Evolutionary conservation across 1,140 invertebrate genomes (phyloP).

Genomic region (Agrilus planipennis): DNA sequence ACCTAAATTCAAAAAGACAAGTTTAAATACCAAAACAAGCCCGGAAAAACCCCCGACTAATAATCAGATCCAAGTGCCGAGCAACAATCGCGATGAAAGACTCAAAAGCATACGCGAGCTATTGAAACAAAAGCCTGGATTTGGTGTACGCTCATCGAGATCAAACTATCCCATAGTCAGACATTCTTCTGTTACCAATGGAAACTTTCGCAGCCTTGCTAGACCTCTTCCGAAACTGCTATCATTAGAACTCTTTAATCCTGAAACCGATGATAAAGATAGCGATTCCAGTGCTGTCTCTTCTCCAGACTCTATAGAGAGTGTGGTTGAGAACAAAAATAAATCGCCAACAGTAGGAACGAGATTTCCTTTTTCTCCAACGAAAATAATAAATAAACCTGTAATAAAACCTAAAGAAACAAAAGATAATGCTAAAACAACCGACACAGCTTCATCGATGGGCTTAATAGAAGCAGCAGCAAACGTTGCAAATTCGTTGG

Average conservation of each 20-base stretch:
- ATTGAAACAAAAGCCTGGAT: slow-evolving; percentile 46
- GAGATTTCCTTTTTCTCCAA: slow-evolving; percentile 24
- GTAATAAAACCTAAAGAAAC: neutral
- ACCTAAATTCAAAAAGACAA: slow-evolving; percentile 28
- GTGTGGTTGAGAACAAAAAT: slow-evolving; percentile 45
- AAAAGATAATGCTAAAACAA: slow-evolving; percentile 5
- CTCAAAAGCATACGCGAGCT: slow-evolving; percentile 57
- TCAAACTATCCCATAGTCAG: slow-evolving; percentile 42
- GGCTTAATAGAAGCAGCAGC: slow-evolving; percentile 50
- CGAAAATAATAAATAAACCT: neutral
- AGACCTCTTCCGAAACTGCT: slow-evolving; percentile 56
- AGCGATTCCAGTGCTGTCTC: slow-evolving; percentile 78
- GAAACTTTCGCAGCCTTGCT: slow-evolving; percentile 38
- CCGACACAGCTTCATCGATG: slow-evolving; percentile 3
- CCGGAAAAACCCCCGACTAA: slow-evolving; percentile 16
- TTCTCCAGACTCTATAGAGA: slow-evolving; percentile 75
- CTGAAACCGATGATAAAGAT: slow-evolving; percentile 80
- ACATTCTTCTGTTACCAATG: slow-evolving; percentile 38
- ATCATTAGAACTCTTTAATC: slow-evolving; percentile 77
- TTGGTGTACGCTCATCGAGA: slow-evolving; percentile 38
- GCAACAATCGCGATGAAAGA: slow-evolving; percentile 42
- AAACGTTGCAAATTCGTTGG: slow-evolving; percentile 50
- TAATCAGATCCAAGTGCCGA: slow-evolving; percentile 29
- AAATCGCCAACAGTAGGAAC: slow-evolving; percentile 7
- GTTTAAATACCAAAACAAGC: slow-evolving; percentile 18